Evolutionary conservation across 1,140 invertebrate genomes (phyloP).

Genomic region (Pseudachorutes palmiensis): DNA sequence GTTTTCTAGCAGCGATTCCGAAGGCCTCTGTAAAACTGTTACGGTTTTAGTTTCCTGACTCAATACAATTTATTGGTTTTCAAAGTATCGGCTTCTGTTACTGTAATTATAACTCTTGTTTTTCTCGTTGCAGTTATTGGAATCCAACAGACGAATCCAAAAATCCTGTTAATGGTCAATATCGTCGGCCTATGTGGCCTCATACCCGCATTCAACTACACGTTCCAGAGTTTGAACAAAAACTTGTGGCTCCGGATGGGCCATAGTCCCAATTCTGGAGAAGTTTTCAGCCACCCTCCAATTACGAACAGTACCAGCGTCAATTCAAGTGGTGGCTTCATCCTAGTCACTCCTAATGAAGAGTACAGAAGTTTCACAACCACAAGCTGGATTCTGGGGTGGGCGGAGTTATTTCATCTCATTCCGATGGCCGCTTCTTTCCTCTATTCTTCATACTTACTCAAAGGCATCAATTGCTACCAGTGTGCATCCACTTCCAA

Average conservation of each 20-base stretch:
- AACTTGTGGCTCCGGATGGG: constrained; percentile 16
- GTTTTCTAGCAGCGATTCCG: no score
- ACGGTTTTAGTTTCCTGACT: no score
- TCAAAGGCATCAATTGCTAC: constrained; percentile 26
- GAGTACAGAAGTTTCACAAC: neutral
- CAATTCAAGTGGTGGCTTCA: neutral
- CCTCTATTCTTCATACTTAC: constrained; percentile 23
- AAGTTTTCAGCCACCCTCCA: neutral
- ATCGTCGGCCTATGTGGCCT: constrained; percentile 21
- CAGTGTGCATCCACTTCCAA: no score
- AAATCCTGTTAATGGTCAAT: constrained; percentile 20
- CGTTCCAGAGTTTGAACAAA: constrained; percentile 18
- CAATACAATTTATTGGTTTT: no score
- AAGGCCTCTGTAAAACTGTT: no score
- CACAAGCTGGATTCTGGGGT: constrained; percentile 29
- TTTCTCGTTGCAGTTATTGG: constrained; percentile 27
- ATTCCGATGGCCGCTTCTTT: constrained; percentile 22
- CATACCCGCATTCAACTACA: constrained; percentile 28
- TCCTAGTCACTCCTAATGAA: neutral
- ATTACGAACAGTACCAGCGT: neutral
- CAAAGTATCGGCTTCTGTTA: no score
- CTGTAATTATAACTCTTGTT: neutral
- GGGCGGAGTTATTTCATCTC: constrained; percentile 27
- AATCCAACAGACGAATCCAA: constrained; percentile 27
- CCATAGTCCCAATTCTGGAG: neutral